These are phyloP conservation scores for Bettongia penicillata DNA, from an alignment of 2,113 vertebrate genomes.

Conservation along the genomic window DNA sequence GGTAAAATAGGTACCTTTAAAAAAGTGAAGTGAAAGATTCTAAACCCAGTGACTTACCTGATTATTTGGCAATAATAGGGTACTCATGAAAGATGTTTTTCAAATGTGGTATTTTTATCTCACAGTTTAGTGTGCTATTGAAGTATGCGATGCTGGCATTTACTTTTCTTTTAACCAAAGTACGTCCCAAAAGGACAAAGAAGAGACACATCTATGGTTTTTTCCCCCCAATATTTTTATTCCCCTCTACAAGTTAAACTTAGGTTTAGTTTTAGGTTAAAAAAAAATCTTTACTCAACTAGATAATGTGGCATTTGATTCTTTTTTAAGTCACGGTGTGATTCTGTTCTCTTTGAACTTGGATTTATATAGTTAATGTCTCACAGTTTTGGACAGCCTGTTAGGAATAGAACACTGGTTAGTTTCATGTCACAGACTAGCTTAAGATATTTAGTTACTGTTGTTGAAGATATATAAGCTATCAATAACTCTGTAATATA, in stretches of 20 bases:
- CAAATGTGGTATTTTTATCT: not conserved
- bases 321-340: not conserved
- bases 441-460: not conserved
- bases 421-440: not conserved
- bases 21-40: not conserved
- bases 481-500: not conserved
- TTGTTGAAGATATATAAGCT: not conserved
- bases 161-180: not conserved
- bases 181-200: not conserved
- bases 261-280: not conserved
- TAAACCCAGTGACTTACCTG: not conserved
- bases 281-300: not conserved
- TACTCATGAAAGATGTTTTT: not conserved
- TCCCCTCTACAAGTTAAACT: too few species aligned
- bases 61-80: not conserved
- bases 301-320: not conserved
- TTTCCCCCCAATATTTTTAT: too few species aligned
- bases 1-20: too few species aligned
- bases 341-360: not conserved
- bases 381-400: conserved; percentile 24
- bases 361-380: conserved; percentile 15
- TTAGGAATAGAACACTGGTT: conserved; percentile 9
- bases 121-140: too few species aligned
- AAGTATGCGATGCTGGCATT: too few species aligned
- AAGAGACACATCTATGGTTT: too few species aligned